Evolutionary conservation across 1,140 invertebrate species (phyloP).

Genomic region (Acyrthosiphon pisum): DNA sequence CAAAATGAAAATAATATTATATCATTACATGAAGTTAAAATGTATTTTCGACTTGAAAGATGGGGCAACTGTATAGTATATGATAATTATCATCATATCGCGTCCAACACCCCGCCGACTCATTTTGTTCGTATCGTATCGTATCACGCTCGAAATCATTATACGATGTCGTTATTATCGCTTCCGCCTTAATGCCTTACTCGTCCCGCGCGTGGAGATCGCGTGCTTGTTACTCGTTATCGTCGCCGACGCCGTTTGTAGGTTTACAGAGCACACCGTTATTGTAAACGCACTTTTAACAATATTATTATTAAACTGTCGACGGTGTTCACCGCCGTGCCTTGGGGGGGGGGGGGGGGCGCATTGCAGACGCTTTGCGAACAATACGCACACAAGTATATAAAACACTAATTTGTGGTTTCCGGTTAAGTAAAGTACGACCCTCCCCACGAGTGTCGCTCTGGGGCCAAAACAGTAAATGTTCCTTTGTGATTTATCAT

Average conservation of each 20-base stretch:
- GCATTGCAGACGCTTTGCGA: background rate
- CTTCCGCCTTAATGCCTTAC: background rate
- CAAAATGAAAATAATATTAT: background rate
- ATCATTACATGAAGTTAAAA: background rate
- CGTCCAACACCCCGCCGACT: background rate
- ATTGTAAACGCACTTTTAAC: background rate
- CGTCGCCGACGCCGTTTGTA: background rate
- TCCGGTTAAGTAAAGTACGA: background rate
- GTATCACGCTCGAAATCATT: conserved; percentile 5
- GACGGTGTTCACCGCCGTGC: background rate
- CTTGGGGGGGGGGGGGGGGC: no score
- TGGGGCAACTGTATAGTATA: background rate
- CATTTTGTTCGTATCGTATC: background rate
- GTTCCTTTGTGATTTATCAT: background rate
- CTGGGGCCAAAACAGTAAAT: background rate
- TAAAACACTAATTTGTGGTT: background rate
- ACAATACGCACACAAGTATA: background rate
- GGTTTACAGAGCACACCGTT: no score
- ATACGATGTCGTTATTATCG: background rate
- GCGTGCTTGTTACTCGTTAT: background rate
- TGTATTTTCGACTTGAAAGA: background rate
- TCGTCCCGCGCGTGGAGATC: background rate
- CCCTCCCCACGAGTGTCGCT: background rate
- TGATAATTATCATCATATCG: background rate
- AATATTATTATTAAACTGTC: background rate